Evolutionary conservation across 2,888 invertebrate genomes (phyloP).

Genomic region (Megalurothrips usitatus): DNA sequence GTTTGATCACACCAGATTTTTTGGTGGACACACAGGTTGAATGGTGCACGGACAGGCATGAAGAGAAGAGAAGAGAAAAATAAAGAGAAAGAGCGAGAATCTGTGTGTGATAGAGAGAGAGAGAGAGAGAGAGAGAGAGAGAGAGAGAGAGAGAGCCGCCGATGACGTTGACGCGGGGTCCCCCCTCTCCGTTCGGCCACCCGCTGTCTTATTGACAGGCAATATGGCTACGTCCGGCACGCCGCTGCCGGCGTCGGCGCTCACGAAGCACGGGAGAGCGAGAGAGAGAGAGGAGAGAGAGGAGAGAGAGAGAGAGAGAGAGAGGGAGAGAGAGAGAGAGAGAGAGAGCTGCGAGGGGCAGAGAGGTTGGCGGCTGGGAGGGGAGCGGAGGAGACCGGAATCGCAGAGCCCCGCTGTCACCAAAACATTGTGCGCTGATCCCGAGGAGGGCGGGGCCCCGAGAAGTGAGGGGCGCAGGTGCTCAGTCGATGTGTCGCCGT

Average conservation of each 20-base stretch:
- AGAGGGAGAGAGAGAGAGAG: not conserved
- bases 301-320: not conserved
- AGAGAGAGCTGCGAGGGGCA: no score
- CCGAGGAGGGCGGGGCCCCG: not conserved
- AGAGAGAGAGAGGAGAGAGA: not conserved
- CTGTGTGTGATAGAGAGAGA: not conserved
- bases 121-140: not conserved
- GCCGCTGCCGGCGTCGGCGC: not conserved
- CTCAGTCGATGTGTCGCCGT: no score
- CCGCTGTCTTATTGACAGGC: conserved; percentile 23
- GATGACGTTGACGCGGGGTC: not conserved
- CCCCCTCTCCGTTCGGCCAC: not conserved
- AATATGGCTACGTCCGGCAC: not conserved
- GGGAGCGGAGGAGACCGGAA: no score
- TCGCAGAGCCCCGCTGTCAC: no score
- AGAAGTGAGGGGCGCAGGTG: not conserved
- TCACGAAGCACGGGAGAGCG: not conserved
- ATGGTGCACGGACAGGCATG: not conserved
- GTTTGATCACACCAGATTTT: not conserved
- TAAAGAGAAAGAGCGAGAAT: not conserved
- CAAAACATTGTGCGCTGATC: no score
- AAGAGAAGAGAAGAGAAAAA: not conserved
- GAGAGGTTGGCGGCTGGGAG: no score
- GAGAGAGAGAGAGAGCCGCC: not conserved
- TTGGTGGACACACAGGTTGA: not conserved